A percentile compares a stretch with the other conserved stretches of the same genome.
These are phyloP conservation scores for Drosophila kanapiae DNA, from an alignment of 1,140 invertebrate species.

Conservation along the genomic window DNA sequence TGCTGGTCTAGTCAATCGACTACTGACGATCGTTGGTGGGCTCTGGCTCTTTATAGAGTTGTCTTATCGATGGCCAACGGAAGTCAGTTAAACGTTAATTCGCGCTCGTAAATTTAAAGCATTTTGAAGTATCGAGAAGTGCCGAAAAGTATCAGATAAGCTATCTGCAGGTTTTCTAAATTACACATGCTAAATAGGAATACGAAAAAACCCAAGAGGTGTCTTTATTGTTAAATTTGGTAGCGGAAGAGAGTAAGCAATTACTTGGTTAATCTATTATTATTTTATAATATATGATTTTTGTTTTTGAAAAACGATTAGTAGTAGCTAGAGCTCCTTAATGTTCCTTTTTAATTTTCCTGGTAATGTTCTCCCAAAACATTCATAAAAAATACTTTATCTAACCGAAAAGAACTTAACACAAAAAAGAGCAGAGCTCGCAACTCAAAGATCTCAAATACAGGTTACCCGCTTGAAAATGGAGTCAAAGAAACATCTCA, in stretches of 20 bases:
- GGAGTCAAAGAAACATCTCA: too few relatives aligned
- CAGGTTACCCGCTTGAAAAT: too few relatives aligned
- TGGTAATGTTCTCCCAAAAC: too few relatives aligned
- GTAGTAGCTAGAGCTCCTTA: too few relatives aligned
- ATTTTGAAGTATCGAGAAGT: background rate
- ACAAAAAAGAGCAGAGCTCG: too few relatives aligned
- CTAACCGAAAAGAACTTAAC: too few relatives aligned
- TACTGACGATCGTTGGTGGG: background rate
- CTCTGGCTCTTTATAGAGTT: conserved; percentile 3
- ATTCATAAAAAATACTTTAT: too few relatives aligned
- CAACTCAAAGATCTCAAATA: too few relatives aligned
- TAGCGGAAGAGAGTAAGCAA: background rate
- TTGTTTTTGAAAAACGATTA: too few relatives aligned
- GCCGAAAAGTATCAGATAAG: conserved; percentile 1
- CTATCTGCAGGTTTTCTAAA: background rate
- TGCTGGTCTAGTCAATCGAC: conserved; percentile 4
- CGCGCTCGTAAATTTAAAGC: conserved; percentile 5
- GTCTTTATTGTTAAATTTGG: background rate
- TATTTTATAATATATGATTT: background rate
- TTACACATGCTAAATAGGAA: background rate
- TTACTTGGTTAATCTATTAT: background rate
- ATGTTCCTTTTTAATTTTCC: too few relatives aligned
- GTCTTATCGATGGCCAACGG: conserved; percentile 11
- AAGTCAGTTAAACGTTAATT: conserved; percentile 11
- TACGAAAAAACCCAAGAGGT: background rate